phyloP scores from a whole-genome alignment of 2,888 invertebrate genomes.

The Cheilosia impressa region DNA sequence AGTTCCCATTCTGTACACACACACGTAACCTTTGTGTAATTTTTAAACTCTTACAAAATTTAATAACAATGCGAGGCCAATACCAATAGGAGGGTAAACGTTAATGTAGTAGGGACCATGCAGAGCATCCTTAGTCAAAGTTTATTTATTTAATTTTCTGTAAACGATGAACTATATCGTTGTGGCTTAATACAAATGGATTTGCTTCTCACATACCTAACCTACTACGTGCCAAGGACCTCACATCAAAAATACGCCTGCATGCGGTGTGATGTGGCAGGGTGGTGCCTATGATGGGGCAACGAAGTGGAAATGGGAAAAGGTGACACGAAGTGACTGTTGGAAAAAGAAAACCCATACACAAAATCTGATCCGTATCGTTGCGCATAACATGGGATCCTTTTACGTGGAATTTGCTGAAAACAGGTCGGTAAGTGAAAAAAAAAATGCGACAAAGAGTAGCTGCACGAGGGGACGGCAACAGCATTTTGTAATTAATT shows the following conservation, averaged over 20 bases:
- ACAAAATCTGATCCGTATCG: slow-evolving; percentile 24
- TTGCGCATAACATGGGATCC: slow-evolving; percentile 42
- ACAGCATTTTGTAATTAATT: slow-evolving; percentile 32
- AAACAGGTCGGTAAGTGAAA: slow-evolving; percentile 21
- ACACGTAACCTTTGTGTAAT: neutral
- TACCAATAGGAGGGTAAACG: slow-evolving; percentile 5
- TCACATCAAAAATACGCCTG: neutral
- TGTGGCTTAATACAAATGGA: neutral
- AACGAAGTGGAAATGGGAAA: slow-evolving; percentile 22
- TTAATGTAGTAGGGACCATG: neutral
- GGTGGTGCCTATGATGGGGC: neutral
- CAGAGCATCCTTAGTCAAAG: slow-evolving; percentile 13
- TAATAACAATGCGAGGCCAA: slow-evolving; percentile 9
- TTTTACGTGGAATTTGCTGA: slow-evolving; percentile 43
- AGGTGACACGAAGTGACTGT: slow-evolving; percentile 41
- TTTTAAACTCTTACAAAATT: slow-evolving; percentile 27
- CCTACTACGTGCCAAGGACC: slow-evolving; percentile 33
- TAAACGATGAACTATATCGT: slow-evolving; percentile 8
- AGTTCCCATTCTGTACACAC: neutral
- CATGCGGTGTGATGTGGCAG: neutral
- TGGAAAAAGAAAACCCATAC: neutral
- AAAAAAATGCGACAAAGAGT: neutral
- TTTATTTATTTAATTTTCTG: slow-evolving; percentile 50
- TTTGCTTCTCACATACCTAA: slow-evolving; percentile 15
- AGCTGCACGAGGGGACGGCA: neutral